Conservation (phyloP, 2,888 invertebrate species). For the Conistra vaccinii region DNA sequence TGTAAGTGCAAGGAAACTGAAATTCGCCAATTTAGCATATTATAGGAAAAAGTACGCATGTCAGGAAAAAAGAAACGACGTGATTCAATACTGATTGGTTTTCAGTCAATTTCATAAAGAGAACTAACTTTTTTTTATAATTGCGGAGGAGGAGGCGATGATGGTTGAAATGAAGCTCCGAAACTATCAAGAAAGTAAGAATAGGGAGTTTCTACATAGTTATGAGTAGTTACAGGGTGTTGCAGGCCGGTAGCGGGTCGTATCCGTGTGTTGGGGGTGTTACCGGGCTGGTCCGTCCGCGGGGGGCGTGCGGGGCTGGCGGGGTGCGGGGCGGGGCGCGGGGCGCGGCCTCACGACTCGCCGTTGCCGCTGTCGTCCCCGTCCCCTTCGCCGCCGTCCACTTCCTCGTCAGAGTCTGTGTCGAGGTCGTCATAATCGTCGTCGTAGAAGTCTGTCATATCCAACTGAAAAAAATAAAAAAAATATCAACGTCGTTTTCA, state of each 20-base stretch:
- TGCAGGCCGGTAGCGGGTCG: conserved; percentile 19
- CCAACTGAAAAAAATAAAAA: conserved; percentile 91
- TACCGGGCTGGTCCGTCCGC: conserved; percentile 67
- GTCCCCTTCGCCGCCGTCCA: conserved; percentile 93
- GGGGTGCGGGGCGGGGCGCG: conserved; percentile 60
- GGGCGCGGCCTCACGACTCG: conserved; percentile 94
- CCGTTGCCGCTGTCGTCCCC: conserved; percentile 98
- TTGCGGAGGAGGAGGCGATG: conserved; percentile 1
- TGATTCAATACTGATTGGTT: conserved; percentile 48
- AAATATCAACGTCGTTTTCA: conserved; percentile 8
- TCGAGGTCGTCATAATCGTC: conserved; percentile 98
- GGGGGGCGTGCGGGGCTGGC: conserved; percentile 56
- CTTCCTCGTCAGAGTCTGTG: conserved; percentile 92
- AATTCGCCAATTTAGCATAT: conserved; percentile 35
- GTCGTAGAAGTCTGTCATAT: conserved; percentile 99
- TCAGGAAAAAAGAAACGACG: conserved; percentile 43
- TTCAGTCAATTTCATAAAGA: conserved; percentile 42
- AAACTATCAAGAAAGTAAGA: not conserved
- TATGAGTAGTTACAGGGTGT: conserved; percentile 24
- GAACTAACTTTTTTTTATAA: conserved; percentile 27
- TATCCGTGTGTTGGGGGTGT: conserved; percentile 24
- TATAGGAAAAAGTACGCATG: conserved; percentile 32
- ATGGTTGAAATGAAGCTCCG: not conserved
- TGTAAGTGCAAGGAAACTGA: conserved; percentile 55
- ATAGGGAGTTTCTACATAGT: conserved; percentile 12